Evolutionary conservation across 2,888 invertebrate species (phyloP), one percentile per base, ranked within the genome.

Genomic region (Xanthorhoe spadicearia): DNA sequence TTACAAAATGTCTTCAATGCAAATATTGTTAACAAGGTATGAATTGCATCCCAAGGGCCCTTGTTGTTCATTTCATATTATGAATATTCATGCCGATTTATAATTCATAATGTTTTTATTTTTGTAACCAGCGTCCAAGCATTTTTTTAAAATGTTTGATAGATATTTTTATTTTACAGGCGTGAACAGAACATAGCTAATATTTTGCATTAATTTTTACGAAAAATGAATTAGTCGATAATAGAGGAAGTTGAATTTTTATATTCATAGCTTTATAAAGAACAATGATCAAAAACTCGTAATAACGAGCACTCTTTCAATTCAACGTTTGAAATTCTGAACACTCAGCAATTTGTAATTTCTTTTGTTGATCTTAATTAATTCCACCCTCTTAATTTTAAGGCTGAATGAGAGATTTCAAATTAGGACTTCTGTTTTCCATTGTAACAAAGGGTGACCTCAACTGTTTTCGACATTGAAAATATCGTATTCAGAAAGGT

Each of bases 291-390:
- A 43, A 43, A 13, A 13, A 13, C 13, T 43, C 48, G 5, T 48
- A 15, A 48, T 17, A 48, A 48, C 7, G 2, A 17, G 2, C 13
- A 43, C 7, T 48, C 3, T 15, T 48, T 48, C 15, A 48, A 48
- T 48, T 48, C 13, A 15, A 48, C 17, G 48, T 17, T 48, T 8
- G 13, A 48, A 48, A 49, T 18, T 49, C 48, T 9, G 28, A 53
- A 53, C 53, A 50, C 35, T 48, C 61, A 54, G 64, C 48, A 43
- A 67, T 55, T 59, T 49, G 38, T 60, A 49, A 61, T 51, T 58
- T 68, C 57, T 62, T 68, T 68, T 59, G 59, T 62, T 23, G 51
- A 46, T 57, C 61, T 28, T 65, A 56, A 65, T 60, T 64, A 62
- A 65, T 65, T 59, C 57, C 52, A 43, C 50, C 35, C 53, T 68